Evolutionary conservation across 1,140 invertebrate species (phyloP), one percentile per base, ranked within the genome.

Genomic region (Diachasmimorpha longicaudata): DNA sequence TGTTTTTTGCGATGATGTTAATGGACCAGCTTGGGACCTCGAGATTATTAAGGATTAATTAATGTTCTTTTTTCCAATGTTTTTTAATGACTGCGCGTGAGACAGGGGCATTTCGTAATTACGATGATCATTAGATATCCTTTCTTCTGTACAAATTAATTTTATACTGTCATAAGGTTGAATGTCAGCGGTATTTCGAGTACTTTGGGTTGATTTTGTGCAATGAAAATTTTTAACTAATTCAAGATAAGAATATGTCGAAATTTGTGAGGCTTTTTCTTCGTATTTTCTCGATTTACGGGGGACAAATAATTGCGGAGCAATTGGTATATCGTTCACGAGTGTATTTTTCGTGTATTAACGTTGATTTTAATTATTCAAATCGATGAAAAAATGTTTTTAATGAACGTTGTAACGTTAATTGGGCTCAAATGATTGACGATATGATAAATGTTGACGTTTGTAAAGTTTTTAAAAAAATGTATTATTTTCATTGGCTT

Each of bases 81-180:
- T 63, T 19, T 69, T 70, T 16, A 25, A 46, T 44, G 42, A 44
- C 19, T 42, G 6, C 37, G 70, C 6, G 39, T 39, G 13, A 76
- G 36, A 52, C 25, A 72, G 63, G 75, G 70, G 70, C 75, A 72
- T 67, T 70, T 76, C 42, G 14, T 63, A n/a, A 19, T 37, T 9
- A 19, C 31, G 44, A 16, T 46, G 68, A 75, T 14, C 19, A 42
- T 39, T 55, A 74, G 46, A n/a, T n/a, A 39, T 42, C 19, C 37
- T 44, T 70, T 36, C 52, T 79, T 76, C 76, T 82, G 81, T 83
- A 83, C 82, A 83, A 82, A 83, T 81, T 82, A 63, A 83, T 44
- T 80, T 83, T 78, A 76, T 80, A 81, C 37, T 71, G 78, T 69
- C 48, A 75, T 52, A 36, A 23, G 31, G 52, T 48, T 58, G 1